Evolutionary conservation across 2,113 vertebrate genomes (phyloP), one percentile per base, ranked within the genome.

Genomic region (Sprattus sprattus): DNA sequence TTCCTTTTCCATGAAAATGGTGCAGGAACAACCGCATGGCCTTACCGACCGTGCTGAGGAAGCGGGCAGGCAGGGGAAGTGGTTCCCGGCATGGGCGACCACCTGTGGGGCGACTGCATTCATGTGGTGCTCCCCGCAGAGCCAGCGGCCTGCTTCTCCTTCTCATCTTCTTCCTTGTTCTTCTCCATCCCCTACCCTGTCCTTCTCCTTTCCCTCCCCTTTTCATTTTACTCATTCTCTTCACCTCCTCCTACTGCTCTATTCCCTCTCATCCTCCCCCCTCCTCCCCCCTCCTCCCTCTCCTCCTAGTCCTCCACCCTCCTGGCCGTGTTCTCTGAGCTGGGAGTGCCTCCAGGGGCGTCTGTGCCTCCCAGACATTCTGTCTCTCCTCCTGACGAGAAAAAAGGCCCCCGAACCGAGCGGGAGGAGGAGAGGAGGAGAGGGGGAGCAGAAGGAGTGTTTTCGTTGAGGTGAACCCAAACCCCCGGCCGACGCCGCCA

Each of bases 351-450:
- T 90, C 91, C 93, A 93, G 93, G 64, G 64, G 64, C 2, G n/a
- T 67, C 91, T 93, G 92, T 91, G 91, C 0, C 89, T 89, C 90
- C 93, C 88, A 86, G 85, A 54, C 45, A 67, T 67, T 67, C 54
- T 60, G 54, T 60, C 54, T 60, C 54, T 60, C 6, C 18, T 60
- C 54, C 54, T 60, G 54, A 60, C 54, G 54, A 60, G 54, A 60
- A 20, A 60, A 60, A 60, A 60, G 20, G 20, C 54, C 22, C 39
- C 18, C 20, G 20, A 60, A 22, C 3, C 6, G 6, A 57, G 52
- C 15, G 2, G n/a, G 64, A 67, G n/a, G 64, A 8, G 11, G 64
- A 8, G 64, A 10, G 64, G n/a, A 28, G n/a, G n/a, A 9, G n/a
- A 9, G 4, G 60, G n/a, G n/a, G 6, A 11, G 22, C 7, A 6